These are phyloP conservation scores for Cetonia aurata DNA, from an alignment of 2,888 invertebrate genomes.

Conservation along the genomic window DNA sequence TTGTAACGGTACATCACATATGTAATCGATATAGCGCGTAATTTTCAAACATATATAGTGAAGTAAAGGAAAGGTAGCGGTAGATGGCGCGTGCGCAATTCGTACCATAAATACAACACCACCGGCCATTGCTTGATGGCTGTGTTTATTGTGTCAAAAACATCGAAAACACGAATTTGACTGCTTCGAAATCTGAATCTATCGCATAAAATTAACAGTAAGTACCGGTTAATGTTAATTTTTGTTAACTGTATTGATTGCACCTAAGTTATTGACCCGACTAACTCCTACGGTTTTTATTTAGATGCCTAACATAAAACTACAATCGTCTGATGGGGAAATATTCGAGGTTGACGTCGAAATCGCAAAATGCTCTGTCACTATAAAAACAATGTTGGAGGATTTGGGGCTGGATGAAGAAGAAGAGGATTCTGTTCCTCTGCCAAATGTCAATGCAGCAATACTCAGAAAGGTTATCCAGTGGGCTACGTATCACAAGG, in stretches of 20 bases:
- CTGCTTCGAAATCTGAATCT: conserved; percentile 1
- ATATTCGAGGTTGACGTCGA: conserved; percentile 96
- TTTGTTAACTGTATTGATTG: too few relatives aligned
- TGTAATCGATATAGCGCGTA: conserved; percentile 2
- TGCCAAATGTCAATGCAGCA: conserved; percentile 97
- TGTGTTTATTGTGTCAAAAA: conserved; percentile 24
- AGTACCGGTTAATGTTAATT: conserved; percentile 3
- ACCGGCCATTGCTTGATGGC: background rate
- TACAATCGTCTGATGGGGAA: conserved; percentile 96
- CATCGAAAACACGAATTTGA: background rate
- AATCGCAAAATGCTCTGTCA: conserved; percentile 97
- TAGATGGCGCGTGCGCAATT: background rate
- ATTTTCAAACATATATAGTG: background rate
- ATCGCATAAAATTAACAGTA: background rate
- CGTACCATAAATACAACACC: background rate
- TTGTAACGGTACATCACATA: too few relatives aligned
- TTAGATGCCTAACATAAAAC: conserved; percentile 93
- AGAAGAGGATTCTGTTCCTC: conserved; percentile 94
- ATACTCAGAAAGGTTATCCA: conserved; percentile 95
- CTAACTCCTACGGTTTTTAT: conserved; percentile 38
- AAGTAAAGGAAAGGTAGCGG: background rate
- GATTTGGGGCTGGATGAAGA: conserved; percentile 93
- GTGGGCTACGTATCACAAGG: conserved; percentile 94
- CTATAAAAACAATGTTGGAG: conserved; percentile 98
- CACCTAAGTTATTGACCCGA: too few relatives aligned